Evolutionary conservation across 2,888 invertebrate species (phyloP).

Genomic region (Microplitis deprimator): DNA sequence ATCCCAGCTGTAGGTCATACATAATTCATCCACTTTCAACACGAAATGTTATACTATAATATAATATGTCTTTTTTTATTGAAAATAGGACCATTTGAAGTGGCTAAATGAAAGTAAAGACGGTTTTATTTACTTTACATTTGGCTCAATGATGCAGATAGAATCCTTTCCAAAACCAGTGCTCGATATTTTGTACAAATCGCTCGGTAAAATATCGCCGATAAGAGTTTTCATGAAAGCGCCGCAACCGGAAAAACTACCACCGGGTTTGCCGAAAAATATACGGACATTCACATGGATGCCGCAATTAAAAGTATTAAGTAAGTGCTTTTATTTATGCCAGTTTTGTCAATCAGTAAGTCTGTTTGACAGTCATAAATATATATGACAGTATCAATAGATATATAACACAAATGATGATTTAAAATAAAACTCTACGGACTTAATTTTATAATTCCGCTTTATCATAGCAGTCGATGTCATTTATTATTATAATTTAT

Average conservation of each 20-base stretch:
- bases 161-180: conserved; percentile 58
- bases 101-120: conserved; percentile 64
- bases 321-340: conserved; percentile 51
- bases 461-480: too few relatives aligned
- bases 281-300: conserved; percentile 58
- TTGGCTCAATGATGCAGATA: conserved; percentile 65
- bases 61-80: conserved; percentile 9
- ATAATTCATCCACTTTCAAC: background rate
- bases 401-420: too few relatives aligned
- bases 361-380: too few relatives aligned
- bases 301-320: conserved; percentile 60
- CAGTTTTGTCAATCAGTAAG: too few relatives aligned
- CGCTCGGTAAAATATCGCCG: conserved; percentile 61
- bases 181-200: conserved; percentile 56
- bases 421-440: too few relatives aligned
- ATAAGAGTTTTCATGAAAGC: conserved; percentile 62
- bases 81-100: conserved; percentile 58
- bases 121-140: conserved; percentile 66
- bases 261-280: conserved; percentile 59
- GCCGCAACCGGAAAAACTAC: conserved; percentile 53
- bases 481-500: too few relatives aligned
- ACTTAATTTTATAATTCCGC: too few relatives aligned
- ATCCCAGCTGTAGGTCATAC: background rate
- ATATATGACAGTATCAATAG: too few relatives aligned
- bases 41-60: background rate